Base-by-base conservation (phyloP, 2,113 vertebrate species). In the Rissa tridactyla region DNA sequence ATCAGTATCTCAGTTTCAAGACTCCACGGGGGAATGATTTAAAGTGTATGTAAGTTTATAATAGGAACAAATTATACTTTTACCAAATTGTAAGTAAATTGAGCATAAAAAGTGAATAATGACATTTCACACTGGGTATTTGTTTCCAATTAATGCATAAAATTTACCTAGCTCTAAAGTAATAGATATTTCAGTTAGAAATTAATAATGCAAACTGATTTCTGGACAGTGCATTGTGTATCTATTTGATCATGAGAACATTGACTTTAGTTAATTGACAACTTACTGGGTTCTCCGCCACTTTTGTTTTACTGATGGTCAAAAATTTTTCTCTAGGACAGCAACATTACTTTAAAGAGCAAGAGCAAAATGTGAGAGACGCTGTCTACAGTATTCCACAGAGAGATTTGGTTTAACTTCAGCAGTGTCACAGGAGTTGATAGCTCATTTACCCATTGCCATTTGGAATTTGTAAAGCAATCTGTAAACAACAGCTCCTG, bases 401-500 rank as follows among this genome's bases (percentile, higher is more conserved):
- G 85, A 83, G 80, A 38, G 76, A 72, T 90, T 90, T 96, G 70
- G 87, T 94, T 96, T 90, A 75, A 75, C 93, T 73, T 94, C 82
- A 88, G 80, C 76, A 91, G 68, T 82, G 91, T 93, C 92, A 98
- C 94, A 66, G 82, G 78, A 95, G 21, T 8, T 95, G 93, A 96
- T 92, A 93, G 93, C 86, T 96, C 95, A 94, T 97, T 98, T 98
- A 95, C 71, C 57, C 25, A 25, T 80, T 96, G 95, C 71, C 95
- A 86, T 96, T 96, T 97, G 90, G 71, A 97, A 92, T 97, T 97
- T 98, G 92, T 95, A 91, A 97, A 96, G 54, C 83, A 89, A 96
- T 98, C 95, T 96, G 73, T 97, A 97, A 97, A 80, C 66, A 97
- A 38, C 55, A 86, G 30, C 76, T 85, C 82, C 93, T 95, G 70